Base-by-base conservation (phyloP, 2,888 invertebrate species). In the Gerris lacustris region DNA sequence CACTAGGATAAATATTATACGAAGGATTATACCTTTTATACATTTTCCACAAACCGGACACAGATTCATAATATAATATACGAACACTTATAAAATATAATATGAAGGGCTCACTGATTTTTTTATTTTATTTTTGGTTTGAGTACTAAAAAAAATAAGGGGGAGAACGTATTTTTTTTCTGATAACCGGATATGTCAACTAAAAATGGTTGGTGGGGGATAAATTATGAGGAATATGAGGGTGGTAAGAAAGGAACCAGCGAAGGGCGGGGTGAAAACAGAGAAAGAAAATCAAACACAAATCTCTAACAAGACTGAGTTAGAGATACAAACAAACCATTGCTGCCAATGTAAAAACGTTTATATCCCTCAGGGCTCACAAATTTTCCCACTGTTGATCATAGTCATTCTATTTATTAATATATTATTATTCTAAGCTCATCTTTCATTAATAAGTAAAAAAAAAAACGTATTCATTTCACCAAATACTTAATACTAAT, bases 191-290 rank as follows among this genome's bases (percentile, higher is more conserved):
- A 55, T 55, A 55, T 55, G 55, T 55, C 55, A 15, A 55, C 55
- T 55, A 15, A 11, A 55, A 15, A 55, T 9, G 55, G 55, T 9
- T 11, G 55, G 9, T 55, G 15, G 15, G 55, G 55, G 15, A 55
- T 55, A 55, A 55, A 55, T 55, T 9, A 31, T 31, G 31, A 31
- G 9, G 55, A 9, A 55, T 55, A 55, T 55, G 55, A 15, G 55
- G 55, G 55, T 55, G 55, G 15, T 9, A 55, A 55, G 15, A 9
- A 55, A 15, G 55, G 15, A 55, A 15, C 9, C 9, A 55, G 55
- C 55, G 55, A 55, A 55, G 55, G 55, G 55, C 55, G 55, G 55
- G 55, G 55, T 55, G 55, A 55, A 55, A 55, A 55, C 55, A 55
- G 15, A 15, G 55, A 55, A 11, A 55, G 55, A 15, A 55, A 55